Percentiles rank a stretch among this genome's conserved stretches.
Evolutionary conservation across 92 coral and sea anemone genomes (phyloP).

Genomic region (Palythoa grandiflora): DNA sequence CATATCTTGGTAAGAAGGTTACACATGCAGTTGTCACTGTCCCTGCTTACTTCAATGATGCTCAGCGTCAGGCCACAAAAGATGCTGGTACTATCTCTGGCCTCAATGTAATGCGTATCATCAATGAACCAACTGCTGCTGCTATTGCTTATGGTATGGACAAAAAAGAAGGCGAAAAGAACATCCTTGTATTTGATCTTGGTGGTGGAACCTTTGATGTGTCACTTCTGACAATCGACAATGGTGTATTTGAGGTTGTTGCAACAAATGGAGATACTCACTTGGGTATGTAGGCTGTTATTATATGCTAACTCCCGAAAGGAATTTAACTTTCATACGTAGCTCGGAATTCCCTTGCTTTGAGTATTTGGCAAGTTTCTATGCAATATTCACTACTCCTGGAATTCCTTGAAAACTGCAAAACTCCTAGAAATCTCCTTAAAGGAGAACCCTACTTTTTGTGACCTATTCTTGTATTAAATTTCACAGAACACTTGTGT

Average conservation of each 20-base stretch:
- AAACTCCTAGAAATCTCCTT: too few relatives aligned
- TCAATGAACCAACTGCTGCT: conserved; percentile 98
- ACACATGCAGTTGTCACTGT: conserved; percentile 99
- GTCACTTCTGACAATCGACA: conserved; percentile 94
- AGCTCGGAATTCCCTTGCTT: neutral
- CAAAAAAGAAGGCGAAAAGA: conserved; percentile 98
- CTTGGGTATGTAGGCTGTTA: conserved; percentile 80
- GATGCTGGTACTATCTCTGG: conserved; percentile 99
- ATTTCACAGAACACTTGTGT: too few relatives aligned
- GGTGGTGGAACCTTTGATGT: conserved; percentile 99
- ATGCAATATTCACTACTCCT: too few relatives aligned
- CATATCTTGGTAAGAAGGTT: conserved; percentile 97
- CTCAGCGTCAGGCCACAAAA: conserved; percentile 98
- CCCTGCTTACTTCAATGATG: conserved; percentile 98
- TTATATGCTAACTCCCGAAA: neutral
- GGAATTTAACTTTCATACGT: neutral
- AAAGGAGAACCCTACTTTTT: too few relatives aligned
- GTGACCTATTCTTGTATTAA: too few relatives aligned
- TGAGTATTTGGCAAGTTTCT: neutral
- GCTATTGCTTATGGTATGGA: conserved; percentile 99
- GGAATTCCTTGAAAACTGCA: too few relatives aligned
- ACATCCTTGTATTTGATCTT: conserved; percentile 95
- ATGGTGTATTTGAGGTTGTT: conserved; percentile 97
- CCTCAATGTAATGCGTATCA: conserved; percentile 92
- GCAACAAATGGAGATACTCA: conserved; percentile 99